Conservation (phyloP, 1,140 invertebrate species). For the Drosophila ercepeae region DNA sequence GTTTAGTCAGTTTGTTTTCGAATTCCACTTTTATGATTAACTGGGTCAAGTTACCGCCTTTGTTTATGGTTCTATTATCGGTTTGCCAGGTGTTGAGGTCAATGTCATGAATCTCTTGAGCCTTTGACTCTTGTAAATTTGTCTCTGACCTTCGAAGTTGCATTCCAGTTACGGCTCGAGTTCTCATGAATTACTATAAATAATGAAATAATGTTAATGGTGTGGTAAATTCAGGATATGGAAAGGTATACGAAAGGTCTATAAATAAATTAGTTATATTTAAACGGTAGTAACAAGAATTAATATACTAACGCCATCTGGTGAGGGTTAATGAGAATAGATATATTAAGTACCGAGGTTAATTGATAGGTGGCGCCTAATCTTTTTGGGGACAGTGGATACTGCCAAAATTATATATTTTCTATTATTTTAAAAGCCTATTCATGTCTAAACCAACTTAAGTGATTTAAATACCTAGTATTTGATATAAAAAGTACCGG, state of each 20-base stretch:
- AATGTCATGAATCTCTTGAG: conserved; percentile 35
- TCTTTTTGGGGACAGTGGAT: not conserved
- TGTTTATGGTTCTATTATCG: conserved; percentile 17
- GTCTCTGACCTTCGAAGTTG: conserved; percentile 7
- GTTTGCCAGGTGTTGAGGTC: conserved; percentile 34
- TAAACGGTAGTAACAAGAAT: not conserved
- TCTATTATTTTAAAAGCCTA: too few relatives aligned
- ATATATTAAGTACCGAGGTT: not conserved
- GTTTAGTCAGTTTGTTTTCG: conserved; percentile 2
- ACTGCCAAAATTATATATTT: not conserved
- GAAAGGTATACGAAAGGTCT: not conserved
- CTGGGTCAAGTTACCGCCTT: conserved; percentile 23
- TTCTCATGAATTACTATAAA: not conserved
- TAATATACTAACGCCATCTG: not conserved
- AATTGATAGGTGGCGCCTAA: not conserved
- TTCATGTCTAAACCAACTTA: too few relatives aligned
- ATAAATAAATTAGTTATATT: not conserved
- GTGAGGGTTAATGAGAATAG: not conserved
- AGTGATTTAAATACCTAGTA: too few relatives aligned
- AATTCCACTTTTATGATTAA: conserved; percentile 19
- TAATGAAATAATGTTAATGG: too few relatives aligned
- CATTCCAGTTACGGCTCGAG: not conserved
- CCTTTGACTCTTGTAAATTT: conserved; percentile 13
- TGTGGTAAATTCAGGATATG: not conserved
- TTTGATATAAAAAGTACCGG: too few relatives aligned